These are phyloP conservation scores for Cliona cf. orientalis DNA, from an alignment of 37 sponge, comb jelly and placozoan genomes.

Conservation along the genomic window DNA sequence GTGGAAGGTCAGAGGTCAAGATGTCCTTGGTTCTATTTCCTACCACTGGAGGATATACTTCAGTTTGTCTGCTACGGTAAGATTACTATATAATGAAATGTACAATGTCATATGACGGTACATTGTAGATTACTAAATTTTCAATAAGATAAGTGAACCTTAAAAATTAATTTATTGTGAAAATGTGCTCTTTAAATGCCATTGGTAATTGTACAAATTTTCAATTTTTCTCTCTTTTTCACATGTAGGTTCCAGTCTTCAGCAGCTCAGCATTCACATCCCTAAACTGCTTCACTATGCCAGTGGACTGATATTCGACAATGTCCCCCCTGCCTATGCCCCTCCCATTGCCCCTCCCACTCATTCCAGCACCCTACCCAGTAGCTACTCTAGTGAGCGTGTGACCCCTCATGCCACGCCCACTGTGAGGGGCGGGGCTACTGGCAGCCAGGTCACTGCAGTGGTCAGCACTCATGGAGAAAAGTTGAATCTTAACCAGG, in stretches of 20 bases:
- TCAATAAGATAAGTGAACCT: neutral
- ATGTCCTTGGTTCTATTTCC: slow-evolving; percentile 81
- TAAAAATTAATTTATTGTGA: neutral
- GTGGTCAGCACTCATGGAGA: slow-evolving; percentile 50
- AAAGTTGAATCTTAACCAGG: slow-evolving; percentile 43
- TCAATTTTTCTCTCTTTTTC: too few relatives aligned
- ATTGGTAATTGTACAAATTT: neutral
- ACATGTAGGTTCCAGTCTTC: slow-evolving; percentile 39
- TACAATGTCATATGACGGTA: neutral
- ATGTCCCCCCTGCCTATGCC: neutral
- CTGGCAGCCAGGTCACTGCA: slow-evolving; percentile 26
- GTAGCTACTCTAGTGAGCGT: neutral
- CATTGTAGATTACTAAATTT: neutral
- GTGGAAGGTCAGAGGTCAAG: slow-evolving; percentile 42
- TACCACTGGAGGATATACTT: slow-evolving; percentile 80
- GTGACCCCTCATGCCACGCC: neutral
- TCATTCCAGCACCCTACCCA: neutral
- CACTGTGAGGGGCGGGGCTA: slow-evolving; percentile 1
- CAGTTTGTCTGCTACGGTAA: slow-evolving; percentile 72
- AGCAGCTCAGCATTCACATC: slow-evolving; percentile 31
- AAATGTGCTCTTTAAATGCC: too few relatives aligned
- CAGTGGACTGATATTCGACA: slow-evolving; percentile 30
- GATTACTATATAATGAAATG: neutral
- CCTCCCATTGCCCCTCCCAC: neutral
- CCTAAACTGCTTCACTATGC: slow-evolving; percentile 48